These are phyloP conservation scores for Lottia gigantea DNA, from an alignment of 2,888 invertebrate genomes.

Conservation along the genomic window DNA sequence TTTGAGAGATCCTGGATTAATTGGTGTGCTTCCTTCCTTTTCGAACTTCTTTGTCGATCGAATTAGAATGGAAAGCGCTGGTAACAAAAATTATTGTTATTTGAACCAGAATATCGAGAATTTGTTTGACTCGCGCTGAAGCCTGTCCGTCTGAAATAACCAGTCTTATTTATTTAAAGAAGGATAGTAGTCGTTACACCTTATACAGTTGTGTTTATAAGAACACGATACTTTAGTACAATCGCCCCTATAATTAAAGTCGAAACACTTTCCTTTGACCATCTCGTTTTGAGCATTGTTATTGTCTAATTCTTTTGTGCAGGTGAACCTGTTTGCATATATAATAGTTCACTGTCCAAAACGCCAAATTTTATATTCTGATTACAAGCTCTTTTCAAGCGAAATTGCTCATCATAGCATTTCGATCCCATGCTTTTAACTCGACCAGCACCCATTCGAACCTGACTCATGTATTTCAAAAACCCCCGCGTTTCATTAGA, in stretches of 20 bases:
- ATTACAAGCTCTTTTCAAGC: not conserved
- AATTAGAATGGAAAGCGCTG: not conserved
- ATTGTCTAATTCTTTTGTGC: not conserved
- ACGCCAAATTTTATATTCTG: constrained; percentile 12
- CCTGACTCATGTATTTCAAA: not conserved
- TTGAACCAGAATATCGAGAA: no score
- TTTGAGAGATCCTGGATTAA: not conserved
- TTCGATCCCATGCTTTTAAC: not conserved
- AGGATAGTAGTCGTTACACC: not conserved
- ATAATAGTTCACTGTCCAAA: constrained; percentile 14
- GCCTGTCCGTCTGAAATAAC: no score
- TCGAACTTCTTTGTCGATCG: no score
- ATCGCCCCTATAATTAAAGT: not conserved
- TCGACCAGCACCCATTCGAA: not conserved
- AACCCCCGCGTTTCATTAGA: not conserved
- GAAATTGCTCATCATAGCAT: not conserved
- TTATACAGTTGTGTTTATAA: not conserved
- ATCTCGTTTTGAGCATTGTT: not conserved
- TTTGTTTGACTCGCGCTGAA: no score
- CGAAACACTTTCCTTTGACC: not conserved
- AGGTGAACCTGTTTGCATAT: not conserved
- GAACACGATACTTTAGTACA: not conserved
- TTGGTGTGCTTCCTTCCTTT: not conserved
- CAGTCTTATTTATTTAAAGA: not conserved
- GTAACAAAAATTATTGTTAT: no score